phyloP scores from a whole-genome alignment of 2,113 vertebrate genomes.

The Dicentrarchus labrax region DNA sequence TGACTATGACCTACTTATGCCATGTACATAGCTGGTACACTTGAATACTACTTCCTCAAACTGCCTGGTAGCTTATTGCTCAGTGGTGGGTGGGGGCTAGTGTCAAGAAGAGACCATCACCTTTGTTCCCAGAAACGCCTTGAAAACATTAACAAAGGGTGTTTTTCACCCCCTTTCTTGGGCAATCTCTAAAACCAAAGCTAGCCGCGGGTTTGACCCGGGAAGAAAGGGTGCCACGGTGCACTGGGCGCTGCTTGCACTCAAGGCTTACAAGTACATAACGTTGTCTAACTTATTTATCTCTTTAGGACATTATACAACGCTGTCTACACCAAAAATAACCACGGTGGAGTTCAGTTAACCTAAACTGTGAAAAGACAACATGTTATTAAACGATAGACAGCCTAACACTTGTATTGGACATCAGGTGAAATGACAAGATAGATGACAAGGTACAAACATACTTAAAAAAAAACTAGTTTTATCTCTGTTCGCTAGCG shows the following conservation, averaged over 20 bases:
- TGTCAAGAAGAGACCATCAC: slow-evolving; percentile 33
- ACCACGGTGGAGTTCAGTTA: neutral
- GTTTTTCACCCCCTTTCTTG: slow-evolving; percentile 13
- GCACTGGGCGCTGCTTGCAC: slow-evolving; percentile 17
- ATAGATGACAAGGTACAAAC: neutral
- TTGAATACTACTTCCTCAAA: slow-evolving; percentile 56
- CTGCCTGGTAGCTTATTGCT: slow-evolving; percentile 26
- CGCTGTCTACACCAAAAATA: slow-evolving; percentile 32
- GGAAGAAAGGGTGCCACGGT: slow-evolving; percentile 30
- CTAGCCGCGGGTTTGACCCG: slow-evolving; percentile 26
- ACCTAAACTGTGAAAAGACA: neutral
- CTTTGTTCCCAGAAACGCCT: slow-evolving; percentile 30
- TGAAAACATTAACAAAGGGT: slow-evolving; percentile 26
- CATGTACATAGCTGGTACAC: neutral
- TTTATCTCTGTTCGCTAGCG: neutral
- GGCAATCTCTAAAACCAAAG: slow-evolving; percentile 15
- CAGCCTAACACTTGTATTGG: neutral
- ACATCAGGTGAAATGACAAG: neutral
- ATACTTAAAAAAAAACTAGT: neutral
- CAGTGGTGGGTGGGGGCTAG: slow-evolving; percentile 7
- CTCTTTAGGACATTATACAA: slow-evolving; percentile 48
- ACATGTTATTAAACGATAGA: neutral
- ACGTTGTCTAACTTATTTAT: slow-evolving; percentile 36
- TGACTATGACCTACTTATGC: slow-evolving; percentile 40
- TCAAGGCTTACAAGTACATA: slow-evolving; percentile 7